These are phyloP conservation scores for Malthinus seriepunctatus DNA, from an alignment of 2,888 invertebrate genomes.

Conservation along the genomic window DNA sequence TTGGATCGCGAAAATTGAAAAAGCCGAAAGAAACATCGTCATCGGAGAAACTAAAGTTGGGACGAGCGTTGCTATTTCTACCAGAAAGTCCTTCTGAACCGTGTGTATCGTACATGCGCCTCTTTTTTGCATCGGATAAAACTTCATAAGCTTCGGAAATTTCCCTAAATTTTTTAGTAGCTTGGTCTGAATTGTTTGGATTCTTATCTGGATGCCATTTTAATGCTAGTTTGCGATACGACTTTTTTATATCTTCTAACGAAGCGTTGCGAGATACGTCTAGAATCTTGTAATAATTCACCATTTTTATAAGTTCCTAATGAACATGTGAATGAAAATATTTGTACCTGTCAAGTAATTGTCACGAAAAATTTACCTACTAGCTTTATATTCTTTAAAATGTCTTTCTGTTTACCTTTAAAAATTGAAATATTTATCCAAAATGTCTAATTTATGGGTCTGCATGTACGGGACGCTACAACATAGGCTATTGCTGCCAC, in stretches of 20 bases:
- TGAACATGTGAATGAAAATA: too few relatives aligned
- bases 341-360: not conserved
- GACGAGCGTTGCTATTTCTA: slow-evolving; percentile 61
- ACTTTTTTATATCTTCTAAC: slow-evolving; percentile 2
- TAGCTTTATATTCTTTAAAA: not conserved
- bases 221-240: slow-evolving; percentile 91
- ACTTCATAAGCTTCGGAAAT: slow-evolving; percentile 99
- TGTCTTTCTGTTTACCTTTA: too few relatives aligned
- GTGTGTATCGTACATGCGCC: slow-evolving; percentile 90
- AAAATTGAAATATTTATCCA: too few relatives aligned
- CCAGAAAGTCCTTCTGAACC: slow-evolving; percentile 83
- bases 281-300: slow-evolving; percentile 12
- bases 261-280: slow-evolving; percentile 1
- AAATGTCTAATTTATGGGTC: too few relatives aligned
- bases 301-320: slow-evolving; percentile 1
- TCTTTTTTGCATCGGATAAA: slow-evolving; percentile 94
- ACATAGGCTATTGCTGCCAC: too few relatives aligned
- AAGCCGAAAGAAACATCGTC: slow-evolving; percentile 64
- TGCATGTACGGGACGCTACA: too few relatives aligned
- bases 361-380: not conserved
- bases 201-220: slow-evolving; percentile 99
- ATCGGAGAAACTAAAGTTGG: slow-evolving; percentile 67
- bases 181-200: slow-evolving; percentile 92
- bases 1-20: slow-evolving; percentile 90
- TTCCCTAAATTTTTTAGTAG: slow-evolving; percentile 95